Conservation (phyloP, 1,140 invertebrate genomes). For the Danaus melanippus region DNA sequence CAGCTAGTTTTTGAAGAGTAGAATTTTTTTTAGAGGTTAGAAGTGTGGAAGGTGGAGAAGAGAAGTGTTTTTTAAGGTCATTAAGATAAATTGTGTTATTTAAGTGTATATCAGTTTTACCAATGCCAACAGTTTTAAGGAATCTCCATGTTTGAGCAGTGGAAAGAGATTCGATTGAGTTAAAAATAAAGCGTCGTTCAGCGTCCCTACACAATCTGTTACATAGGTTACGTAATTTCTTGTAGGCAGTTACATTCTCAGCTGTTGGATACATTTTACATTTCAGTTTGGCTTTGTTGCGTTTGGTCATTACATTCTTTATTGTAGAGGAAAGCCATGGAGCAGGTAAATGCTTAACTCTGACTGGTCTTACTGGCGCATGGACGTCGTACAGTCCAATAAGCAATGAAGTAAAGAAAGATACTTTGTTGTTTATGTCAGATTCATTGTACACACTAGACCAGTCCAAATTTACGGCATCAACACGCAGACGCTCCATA, state of each 20-base stretch:
- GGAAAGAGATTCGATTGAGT: constrained; percentile 5
- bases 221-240: constrained; percentile 8
- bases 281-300: constrained; percentile 4
- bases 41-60: constrained; percentile 3
- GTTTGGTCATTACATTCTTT: too few relatives aligned
- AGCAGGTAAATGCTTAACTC: too few relatives aligned
- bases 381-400: too few relatives aligned
- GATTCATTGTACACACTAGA: too few relatives aligned
- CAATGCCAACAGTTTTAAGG: constrained; percentile 1
- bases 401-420: too few relatives aligned
- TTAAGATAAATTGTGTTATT: constrained; percentile 4
- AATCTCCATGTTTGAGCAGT: constrained; percentile 1
- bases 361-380: too few relatives aligned
- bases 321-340: too few relatives aligned
- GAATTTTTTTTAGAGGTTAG: constrained; percentile 1
- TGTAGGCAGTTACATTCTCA: constrained; percentile 4
- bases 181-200: constrained; percentile 5
- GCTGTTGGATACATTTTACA: constrained; percentile 5
- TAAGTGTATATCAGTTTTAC: constrained; percentile 4
- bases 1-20: constrained; percentile 4
- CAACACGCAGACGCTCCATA: too few relatives aligned
- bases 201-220: constrained; percentile 5
- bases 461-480: too few relatives aligned
- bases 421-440: background rate
- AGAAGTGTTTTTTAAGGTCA: constrained; percentile 3